These are phyloP conservation scores for Megalopta genalis DNA, from an alignment of 1,140 invertebrate species.

Conservation along the genomic window DNA sequence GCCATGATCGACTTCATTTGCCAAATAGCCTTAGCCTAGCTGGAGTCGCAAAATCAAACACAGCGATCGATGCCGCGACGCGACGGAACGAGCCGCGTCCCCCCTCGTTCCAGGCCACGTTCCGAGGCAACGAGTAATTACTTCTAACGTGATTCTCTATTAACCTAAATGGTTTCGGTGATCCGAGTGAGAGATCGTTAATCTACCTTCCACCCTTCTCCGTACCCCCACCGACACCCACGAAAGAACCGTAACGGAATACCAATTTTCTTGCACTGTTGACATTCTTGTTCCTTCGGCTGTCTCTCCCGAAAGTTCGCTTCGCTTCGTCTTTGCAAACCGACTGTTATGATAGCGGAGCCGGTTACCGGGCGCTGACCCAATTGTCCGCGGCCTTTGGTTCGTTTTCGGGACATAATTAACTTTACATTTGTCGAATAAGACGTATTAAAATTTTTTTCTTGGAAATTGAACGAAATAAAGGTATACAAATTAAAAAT, in stretches of 20 bases:
- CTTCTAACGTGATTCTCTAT: slow-evolving; percentile 21
- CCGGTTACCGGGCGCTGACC: no score
- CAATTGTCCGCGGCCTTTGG: no score
- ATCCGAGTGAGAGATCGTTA: slow-evolving; percentile 33
- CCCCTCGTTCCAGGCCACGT: slow-evolving; percentile 19
- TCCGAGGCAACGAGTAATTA: slow-evolving; percentile 41
- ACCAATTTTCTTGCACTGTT: slow-evolving; percentile 26
- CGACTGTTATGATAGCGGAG: no score
- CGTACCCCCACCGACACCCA: background rate
- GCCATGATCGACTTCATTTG: slow-evolving; percentile 42
- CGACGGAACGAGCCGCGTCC: slow-evolving; percentile 50
- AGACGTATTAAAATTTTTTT: no score
- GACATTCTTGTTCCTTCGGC: background rate
- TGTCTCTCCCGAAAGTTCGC: no score
- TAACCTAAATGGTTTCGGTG: slow-evolving; percentile 36
- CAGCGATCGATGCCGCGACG: slow-evolving; percentile 60
- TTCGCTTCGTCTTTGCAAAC: no score
- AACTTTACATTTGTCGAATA: no score
- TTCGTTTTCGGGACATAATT: no score
- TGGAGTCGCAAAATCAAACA: slow-evolving; percentile 16
- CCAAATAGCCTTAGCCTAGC: slow-evolving; percentile 48
- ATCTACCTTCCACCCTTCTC: background rate
- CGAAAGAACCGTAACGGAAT: background rate
- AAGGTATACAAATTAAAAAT: no score
- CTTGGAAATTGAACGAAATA: no score